A percentile compares a stretch with the other conserved stretches of the same genome.
phyloP scores from a whole-genome alignment of 2,797 vertebrate species.

The Chelonia mydas region DNA sequence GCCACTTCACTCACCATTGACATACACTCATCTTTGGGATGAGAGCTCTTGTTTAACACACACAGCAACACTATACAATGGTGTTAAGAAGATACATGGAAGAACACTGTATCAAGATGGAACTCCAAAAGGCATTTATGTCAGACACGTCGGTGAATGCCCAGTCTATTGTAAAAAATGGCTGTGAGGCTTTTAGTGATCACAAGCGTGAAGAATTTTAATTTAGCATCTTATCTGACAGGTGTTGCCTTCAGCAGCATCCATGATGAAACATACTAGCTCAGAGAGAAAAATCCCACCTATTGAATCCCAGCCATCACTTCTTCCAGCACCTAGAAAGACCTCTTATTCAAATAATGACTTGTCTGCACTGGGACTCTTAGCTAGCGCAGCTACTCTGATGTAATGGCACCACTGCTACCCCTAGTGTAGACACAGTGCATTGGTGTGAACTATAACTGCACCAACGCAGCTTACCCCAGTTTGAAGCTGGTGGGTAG shows the following conservation, averaged over 20 bases:
- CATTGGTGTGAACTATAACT: not conserved
- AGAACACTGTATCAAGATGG: fast-evolving
- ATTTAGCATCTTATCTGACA: constrained; percentile 3
- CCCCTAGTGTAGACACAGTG: not conserved
- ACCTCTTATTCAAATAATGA: not conserved
- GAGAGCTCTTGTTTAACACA: not conserved
- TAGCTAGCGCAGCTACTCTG: not conserved
- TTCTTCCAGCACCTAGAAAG: not conserved
- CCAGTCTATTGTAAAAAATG: not conserved
- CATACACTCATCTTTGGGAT: not conserved
- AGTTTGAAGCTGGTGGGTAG: not conserved
- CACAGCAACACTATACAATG: not conserved
- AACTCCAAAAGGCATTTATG: constrained; percentile 8
- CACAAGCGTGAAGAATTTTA: not conserved
- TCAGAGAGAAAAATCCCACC: not conserved
- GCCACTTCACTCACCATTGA: not conserved
- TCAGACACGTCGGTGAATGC: not conserved
- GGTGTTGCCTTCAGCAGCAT: not conserved
- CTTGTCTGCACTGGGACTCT: not conserved
- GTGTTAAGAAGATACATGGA: not conserved
- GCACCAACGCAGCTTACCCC: not conserved
- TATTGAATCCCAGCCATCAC: not conserved
- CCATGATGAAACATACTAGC: constrained; percentile 9
- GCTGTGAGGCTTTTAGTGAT: not conserved
- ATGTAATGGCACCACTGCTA: constrained; percentile 1